These are phyloP conservation scores for Tamandua tetradactyla DNA, from an alignment of 2,797 vertebrate genomes.

Conservation along the genomic window DNA sequence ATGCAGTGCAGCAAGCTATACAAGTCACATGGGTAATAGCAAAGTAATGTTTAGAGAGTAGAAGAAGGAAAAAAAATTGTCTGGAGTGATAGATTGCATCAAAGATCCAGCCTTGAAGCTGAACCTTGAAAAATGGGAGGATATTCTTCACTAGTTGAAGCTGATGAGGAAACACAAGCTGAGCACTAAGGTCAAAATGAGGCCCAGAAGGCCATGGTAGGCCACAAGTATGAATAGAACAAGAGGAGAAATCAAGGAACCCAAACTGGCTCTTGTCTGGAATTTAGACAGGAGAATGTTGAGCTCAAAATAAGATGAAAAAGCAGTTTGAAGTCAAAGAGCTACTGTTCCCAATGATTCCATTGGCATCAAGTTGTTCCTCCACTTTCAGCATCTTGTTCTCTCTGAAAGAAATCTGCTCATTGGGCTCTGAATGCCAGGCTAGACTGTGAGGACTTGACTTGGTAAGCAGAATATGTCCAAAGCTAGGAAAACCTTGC, in stretches of 20 bases:
- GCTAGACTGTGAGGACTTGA: background rate
- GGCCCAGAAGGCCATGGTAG: background rate
- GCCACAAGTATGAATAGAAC: background rate
- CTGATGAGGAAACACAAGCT: background rate
- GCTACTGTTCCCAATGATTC: slow-evolving; percentile 3
- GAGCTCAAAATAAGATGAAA: slow-evolving; percentile 10
- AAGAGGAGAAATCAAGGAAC: background rate
- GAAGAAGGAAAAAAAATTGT: background rate
- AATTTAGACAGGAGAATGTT: background rate
- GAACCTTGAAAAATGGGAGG: background rate
- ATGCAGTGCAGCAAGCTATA: background rate
- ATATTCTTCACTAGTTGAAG: background rate
- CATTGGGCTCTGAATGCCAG: background rate
- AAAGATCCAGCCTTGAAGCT: background rate
- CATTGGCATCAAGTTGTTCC: background rate
- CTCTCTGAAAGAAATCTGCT: background rate
- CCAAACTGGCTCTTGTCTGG: background rate
- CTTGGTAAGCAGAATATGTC: background rate
- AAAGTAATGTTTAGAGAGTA: background rate
- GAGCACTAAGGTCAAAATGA: background rate
- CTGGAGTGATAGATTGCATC: background rate
- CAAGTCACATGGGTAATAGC: background rate
- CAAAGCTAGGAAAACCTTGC: background rate
- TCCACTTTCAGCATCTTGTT: background rate
- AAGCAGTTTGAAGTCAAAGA: background rate